phyloP scores from a whole-genome alignment of 2,797 vertebrate genomes.

The Melanotaenia pygmaea region DNA sequence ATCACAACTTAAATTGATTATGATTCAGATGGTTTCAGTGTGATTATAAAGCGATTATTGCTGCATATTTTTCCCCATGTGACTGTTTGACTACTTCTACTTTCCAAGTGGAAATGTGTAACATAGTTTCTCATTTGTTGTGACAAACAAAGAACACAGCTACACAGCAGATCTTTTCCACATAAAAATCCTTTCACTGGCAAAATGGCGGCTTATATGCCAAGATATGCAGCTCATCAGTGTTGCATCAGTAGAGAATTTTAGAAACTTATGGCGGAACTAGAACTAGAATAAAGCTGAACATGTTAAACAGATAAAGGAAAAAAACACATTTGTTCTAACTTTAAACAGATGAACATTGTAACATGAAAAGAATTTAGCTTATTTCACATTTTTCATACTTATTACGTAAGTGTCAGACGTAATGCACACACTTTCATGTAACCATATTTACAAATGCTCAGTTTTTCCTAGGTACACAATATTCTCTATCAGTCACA shows the following conservation, averaged over 20 bases:
- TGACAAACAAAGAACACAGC: background rate
- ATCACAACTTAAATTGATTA: no score
- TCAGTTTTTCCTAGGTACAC: background rate
- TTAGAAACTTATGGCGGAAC: background rate
- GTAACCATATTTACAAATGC: background rate
- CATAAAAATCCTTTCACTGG: background rate
- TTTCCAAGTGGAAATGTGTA: no score
- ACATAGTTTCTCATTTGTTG: no score
- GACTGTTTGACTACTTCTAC: no score
- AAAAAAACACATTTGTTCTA: background rate
- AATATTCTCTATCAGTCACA: background rate
- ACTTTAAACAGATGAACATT: background rate
- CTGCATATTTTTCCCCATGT: no score
- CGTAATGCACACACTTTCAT: background rate
- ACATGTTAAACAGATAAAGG: background rate
- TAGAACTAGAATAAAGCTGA: background rate
- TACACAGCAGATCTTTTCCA: background rate
- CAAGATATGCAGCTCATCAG: background rate
- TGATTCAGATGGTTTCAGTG: no score
- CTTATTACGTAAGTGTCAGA: background rate
- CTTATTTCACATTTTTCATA: no score
- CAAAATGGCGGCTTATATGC: background rate
- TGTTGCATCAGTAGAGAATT: background rate
- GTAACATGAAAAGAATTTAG: no score
- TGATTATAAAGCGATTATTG: no score